Base-by-base conservation (phyloP, 1,140 invertebrate species). In the Meteorus sp. region DNA sequence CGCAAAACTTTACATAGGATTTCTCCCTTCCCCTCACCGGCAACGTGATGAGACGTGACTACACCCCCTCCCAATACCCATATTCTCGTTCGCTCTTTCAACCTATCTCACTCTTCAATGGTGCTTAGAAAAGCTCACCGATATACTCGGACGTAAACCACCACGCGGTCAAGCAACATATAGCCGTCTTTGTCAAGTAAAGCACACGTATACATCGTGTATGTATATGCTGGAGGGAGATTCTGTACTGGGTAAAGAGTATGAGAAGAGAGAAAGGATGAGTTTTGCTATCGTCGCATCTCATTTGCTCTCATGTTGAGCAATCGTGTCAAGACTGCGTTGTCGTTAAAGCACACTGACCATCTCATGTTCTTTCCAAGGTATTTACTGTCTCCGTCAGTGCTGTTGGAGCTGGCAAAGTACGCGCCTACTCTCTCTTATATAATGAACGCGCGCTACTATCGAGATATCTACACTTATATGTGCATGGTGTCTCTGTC, bases 281-380 rank as follows among this genome's bases (percentile, higher is more conserved):
- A 29, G 44, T 39, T 44, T 45, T 45, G n/a, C n/a, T 35, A 43
- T 51, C 0, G 5, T 41, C 8, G 31, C 55, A 27, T 60, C 59
- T 61, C 59, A 44, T 22, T 61, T 25, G 2, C 1, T 20, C 52
- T 37, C 59, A 25, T 52, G 7, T 35, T 11, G 25, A 8, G 8
- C 9, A 45, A n/a, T 20, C 43, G 25, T 45, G n/a, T n/a, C 27
- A 45, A 43, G 23, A 51, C 45, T 35, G 20, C 43, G 53, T 29
- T 29, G 43, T 43, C 71, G 61, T n/a, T n/a, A n/a, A 68, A 67
- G 63, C 65, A 66, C 65, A 60, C 65, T 69, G 64, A 62, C 63
- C 63, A 63, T 69, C 70, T 73, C 62, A 61, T 61, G 60, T 68
- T 63, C 54, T 41, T 58, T 35, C 29, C 35, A 52, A n/a, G 31